A percentile compares a stretch with the other conserved stretches of the same genome.
Conservation (phyloP, 2,888 invertebrate species). For the Lasioglossum vierecki region DNA sequence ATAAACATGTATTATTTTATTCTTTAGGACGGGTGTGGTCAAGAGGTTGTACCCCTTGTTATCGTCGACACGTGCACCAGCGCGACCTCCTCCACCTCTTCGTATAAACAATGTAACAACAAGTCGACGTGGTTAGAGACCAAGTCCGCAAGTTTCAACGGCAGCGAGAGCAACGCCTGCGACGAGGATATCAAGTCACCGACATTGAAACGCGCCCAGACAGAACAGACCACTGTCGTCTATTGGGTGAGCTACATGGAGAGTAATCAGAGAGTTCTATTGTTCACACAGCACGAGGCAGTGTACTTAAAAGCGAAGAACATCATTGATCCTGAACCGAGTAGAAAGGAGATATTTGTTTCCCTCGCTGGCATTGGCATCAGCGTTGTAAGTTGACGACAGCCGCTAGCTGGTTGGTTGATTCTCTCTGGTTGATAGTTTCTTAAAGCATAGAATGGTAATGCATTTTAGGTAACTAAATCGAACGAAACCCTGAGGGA, state of each 20-base stretch:
- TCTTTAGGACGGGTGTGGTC: slow-evolving; percentile 85
- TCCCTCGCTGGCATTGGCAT: slow-evolving; percentile 89
- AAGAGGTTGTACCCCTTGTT: slow-evolving; percentile 89
- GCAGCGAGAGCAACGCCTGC: slow-evolving; percentile 80
- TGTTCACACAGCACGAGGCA: slow-evolving; percentile 91
- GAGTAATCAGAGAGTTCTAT: slow-evolving; percentile 89
- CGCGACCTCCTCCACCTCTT: slow-evolving; percentile 7
- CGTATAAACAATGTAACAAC: slow-evolving; percentile 37
- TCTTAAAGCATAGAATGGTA: not conserved
- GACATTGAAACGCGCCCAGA: slow-evolving; percentile 85
- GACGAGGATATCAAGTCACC: slow-evolving; percentile 64
- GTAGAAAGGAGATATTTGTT: slow-evolving; percentile 88
- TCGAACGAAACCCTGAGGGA: slow-evolving; percentile 85
- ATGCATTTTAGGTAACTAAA: slow-evolving; percentile 68
- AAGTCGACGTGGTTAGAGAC: slow-evolving; percentile 54
- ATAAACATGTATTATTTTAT: slow-evolving; percentile 43
- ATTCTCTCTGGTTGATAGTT: not conserved
- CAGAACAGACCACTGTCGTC: slow-evolving; percentile 88
- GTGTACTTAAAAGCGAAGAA: slow-evolving; percentile 83
- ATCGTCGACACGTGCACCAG: slow-evolving; percentile 71
- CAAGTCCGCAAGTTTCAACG: slow-evolving; percentile 36
- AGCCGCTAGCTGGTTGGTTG: too few species aligned
- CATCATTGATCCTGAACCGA: slow-evolving; percentile 88
- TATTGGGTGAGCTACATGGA: slow-evolving; percentile 93
- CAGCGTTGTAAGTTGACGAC: slow-evolving; percentile 84